Percentiles rank a stretch among this genome's conserved stretches.
Conservation (phyloP, 30 jellyfish, hydroid and myxozoan genomes). For the Haliclystus octoradiatus region DNA sequence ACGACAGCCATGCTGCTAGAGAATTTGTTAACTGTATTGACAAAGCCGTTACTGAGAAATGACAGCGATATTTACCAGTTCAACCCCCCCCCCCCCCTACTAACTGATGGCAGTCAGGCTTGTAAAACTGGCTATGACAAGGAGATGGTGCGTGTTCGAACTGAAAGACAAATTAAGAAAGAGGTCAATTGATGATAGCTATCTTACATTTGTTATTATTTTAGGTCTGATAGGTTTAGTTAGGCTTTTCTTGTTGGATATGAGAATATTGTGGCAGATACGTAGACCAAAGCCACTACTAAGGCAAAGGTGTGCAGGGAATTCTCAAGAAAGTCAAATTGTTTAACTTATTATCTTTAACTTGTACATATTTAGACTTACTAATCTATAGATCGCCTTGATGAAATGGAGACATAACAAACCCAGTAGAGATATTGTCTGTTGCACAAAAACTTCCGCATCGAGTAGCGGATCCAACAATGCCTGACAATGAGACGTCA, state of each 20-base stretch:
- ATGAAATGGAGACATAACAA: too few relatives aligned
- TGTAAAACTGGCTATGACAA: constrained; percentile 35
- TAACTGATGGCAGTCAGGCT: constrained; percentile 47
- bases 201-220: too few relatives aligned
- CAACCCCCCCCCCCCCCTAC: constrained; percentile 8
- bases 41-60: constrained; percentile 27
- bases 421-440: too few relatives aligned
- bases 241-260: constrained; percentile 39
- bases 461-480: too few relatives aligned
- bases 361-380: constrained; percentile 26
- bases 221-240: too few relatives aligned
- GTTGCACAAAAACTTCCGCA: too few relatives aligned
- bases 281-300: constrained; percentile 6
- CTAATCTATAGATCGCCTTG: background rate
- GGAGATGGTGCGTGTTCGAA: constrained; percentile 21
- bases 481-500: too few relatives aligned
- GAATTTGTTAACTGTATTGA: constrained; percentile 35
- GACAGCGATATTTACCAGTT: constrained; percentile 42
- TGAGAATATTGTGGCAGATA: constrained; percentile 27
- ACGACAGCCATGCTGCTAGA: constrained; percentile 25
- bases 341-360: constrained; percentile 8
- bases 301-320: constrained; percentile 13
- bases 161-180: constrained; percentile 28
- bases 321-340: constrained; percentile 8
- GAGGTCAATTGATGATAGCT: too few relatives aligned